Evolutionary conservation across 2,797 vertebrate species (phyloP).

Genomic region (Cuculus canorus): DNA sequence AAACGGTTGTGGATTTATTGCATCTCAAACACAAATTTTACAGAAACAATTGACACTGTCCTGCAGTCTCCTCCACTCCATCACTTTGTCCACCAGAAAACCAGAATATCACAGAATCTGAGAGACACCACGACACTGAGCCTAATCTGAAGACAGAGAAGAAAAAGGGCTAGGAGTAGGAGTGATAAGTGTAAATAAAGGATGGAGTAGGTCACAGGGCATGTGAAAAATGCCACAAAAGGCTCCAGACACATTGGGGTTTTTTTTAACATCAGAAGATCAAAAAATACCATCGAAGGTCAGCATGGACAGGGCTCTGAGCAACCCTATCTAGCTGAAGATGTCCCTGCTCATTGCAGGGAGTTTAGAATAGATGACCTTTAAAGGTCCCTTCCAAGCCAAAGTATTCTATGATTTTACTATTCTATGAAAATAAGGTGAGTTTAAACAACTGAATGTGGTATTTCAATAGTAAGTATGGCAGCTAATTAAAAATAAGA

Average conservation of each 20-base stretch:
- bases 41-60: background rate
- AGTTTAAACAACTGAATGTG: background rate
- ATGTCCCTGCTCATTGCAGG: too few species aligned
- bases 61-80: background rate
- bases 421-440: background rate
- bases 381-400: too few species aligned
- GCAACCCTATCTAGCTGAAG: too few species aligned
- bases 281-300: too few species aligned
- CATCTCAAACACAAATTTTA: background rate
- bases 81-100: background rate
- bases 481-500: background rate
- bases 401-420: too few species aligned
- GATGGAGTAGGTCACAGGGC: background rate
- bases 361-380: too few species aligned
- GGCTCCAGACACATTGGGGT: rapidly evolving
- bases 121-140: rapidly evolving
- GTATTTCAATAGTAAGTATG: background rate
- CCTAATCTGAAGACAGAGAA: background rate
- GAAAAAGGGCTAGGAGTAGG: background rate
- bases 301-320: too few species aligned
- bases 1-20: background rate
- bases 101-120: background rate
- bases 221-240: background rate
- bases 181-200: background rate
- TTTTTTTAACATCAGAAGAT: background rate